phyloP scores from a whole-genome alignment of 2,797 vertebrate species.

The Anabacerthia variegaticeps region DNA sequence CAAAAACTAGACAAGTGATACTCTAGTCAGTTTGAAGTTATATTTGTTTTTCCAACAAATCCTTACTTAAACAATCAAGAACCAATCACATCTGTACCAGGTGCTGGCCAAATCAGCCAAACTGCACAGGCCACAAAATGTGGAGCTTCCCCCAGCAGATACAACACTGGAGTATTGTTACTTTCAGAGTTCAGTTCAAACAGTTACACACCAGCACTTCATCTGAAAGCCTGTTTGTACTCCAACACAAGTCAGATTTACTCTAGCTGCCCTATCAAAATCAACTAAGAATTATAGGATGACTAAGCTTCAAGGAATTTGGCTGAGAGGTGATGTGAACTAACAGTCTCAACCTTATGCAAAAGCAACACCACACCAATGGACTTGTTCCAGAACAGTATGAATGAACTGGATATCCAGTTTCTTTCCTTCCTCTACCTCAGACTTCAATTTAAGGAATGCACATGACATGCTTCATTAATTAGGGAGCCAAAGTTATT shows the following conservation, averaged over 20 bases:
- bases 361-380: not conserved
- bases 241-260: not conserved
- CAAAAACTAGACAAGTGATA: slow-evolving; percentile 83
- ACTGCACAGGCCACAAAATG: not conserved
- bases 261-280: not conserved
- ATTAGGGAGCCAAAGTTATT: not conserved
- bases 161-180: not conserved
- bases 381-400: not conserved
- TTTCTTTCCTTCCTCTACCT: not conserved
- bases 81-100: not conserved
- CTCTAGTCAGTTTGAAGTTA: not conserved
- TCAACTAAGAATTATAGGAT: not conserved
- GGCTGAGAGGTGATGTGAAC: not conserved
- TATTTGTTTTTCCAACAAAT: not conserved
- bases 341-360: not conserved
- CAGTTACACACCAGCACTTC: not conserved
- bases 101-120: not conserved
- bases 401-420: not conserved
- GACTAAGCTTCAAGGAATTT: not conserved
- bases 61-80: not conserved
- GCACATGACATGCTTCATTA: not conserved
- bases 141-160: not conserved
- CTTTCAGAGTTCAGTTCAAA: not conserved
- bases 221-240: not conserved
- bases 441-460: not conserved